These are phyloP conservation scores for Apistogramma diplotaenia DNA, from an alignment of 2,113 vertebrate genomes.

Conservation along the genomic window DNA sequence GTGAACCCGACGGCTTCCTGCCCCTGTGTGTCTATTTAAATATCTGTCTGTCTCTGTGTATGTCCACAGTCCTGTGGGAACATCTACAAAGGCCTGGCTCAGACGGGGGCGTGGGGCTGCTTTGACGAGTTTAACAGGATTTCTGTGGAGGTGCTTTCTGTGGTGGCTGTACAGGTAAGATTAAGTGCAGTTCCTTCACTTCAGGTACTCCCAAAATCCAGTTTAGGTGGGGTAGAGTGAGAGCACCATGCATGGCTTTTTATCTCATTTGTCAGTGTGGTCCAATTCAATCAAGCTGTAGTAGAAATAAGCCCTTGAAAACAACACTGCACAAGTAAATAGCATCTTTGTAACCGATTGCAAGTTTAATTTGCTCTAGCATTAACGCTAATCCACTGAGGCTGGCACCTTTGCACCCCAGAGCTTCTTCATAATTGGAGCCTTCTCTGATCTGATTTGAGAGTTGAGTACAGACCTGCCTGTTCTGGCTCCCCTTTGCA, in stretches of 20 bases:
- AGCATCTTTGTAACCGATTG: conserved; percentile 16
- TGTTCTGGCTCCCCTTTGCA: not conserved
- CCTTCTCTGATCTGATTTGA: conserved; percentile 47
- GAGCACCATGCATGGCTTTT: not conserved
- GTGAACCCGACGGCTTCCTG: not conserved
- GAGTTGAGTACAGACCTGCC: not conserved
- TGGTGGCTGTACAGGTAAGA: conserved; percentile 94
- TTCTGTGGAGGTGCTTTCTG: conserved; percentile 94
- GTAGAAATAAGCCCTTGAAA: conserved; percentile 15
- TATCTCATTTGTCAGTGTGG: not conserved
- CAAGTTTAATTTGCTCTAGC: conserved; percentile 1
- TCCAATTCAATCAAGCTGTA: not conserved
- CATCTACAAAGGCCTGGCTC: conserved; percentile 97
- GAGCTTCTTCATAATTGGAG: conserved; percentile 38
- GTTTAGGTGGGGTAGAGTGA: not conserved
- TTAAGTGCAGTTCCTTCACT: not conserved
- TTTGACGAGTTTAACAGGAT: conserved; percentile 99
- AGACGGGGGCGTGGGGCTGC: conserved; percentile 98
- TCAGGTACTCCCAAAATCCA: not conserved
- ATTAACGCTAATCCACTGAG: conserved; percentile 24
- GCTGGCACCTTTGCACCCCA: conserved; percentile 19
- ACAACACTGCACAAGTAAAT: conserved; percentile 1
- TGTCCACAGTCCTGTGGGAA: conserved; percentile 89
- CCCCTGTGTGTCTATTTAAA: not conserved
- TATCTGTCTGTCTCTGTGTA: conserved; percentile 10